These are phyloP conservation scores for Platysternon megacephalum DNA, from an alignment of 2,113 vertebrate genomes.

Conservation along the genomic window DNA sequence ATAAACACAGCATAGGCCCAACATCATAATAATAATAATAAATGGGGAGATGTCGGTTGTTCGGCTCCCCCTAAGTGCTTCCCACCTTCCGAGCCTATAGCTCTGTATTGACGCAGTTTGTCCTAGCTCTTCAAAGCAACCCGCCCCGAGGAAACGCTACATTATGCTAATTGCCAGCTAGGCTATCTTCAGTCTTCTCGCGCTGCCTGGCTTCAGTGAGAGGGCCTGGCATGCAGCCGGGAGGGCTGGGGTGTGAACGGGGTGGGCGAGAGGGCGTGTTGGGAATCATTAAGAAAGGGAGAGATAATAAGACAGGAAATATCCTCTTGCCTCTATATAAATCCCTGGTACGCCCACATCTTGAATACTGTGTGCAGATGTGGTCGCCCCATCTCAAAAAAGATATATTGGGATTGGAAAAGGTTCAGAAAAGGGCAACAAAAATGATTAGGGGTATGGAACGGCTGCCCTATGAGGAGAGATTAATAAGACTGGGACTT, in stretches of 20 bases:
- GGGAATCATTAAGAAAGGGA: too few species aligned
- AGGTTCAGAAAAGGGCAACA: too few species aligned
- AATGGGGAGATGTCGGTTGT: background rate
- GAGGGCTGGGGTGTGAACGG: background rate
- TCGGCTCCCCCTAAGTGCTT: background rate
- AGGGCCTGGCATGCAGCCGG: background rate
- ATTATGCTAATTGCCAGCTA: background rate
- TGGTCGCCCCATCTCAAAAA: too few species aligned
- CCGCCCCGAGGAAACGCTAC: background rate
- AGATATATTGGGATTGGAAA: too few species aligned
- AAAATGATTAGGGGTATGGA: too few species aligned
- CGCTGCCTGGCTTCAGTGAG: background rate
- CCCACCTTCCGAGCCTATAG: background rate
- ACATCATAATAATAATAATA: background rate
- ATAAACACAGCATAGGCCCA: slow-evolving; percentile 63
- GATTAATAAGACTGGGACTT: too few species aligned
- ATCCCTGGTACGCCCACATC: too few species aligned
- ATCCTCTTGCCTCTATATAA: too few species aligned
- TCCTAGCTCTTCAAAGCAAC: background rate
- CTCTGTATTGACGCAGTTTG: background rate
- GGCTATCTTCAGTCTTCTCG: background rate
- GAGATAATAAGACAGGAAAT: too few species aligned
- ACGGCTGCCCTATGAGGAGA: too few species aligned
- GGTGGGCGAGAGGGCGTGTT: background rate
- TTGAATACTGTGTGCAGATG: too few species aligned